Percentiles rank a stretch among this genome's conserved stretches.
Conservation (phyloP, 2,113 vertebrate genomes). For the Tinamus guttatus region DNA sequence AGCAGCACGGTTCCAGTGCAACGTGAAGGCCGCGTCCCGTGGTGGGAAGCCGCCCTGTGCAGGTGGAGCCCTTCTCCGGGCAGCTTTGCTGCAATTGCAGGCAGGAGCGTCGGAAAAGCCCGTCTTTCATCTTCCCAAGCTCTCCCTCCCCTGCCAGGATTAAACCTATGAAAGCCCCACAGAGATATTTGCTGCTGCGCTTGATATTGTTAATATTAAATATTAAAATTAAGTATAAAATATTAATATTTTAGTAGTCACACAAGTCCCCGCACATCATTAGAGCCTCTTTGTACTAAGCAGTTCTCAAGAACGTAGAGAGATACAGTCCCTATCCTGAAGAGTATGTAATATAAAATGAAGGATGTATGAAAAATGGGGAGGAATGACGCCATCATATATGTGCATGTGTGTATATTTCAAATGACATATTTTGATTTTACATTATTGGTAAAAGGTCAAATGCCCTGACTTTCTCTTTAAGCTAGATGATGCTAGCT, state of each 20-base stretch:
- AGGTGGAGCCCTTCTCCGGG: not conserved
- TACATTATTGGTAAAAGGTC: not conserved
- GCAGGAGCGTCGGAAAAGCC: not conserved
- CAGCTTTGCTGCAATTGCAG: not conserved
- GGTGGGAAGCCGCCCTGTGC: not conserved
- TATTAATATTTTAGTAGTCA: conserved; percentile 55
- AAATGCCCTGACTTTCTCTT: not conserved
- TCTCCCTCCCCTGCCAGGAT: not conserved
- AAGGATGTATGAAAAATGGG: not conserved
- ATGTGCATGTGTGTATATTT: not conserved
- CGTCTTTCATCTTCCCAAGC: not conserved
- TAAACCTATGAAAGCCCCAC: conserved; percentile 3
- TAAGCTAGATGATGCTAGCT: not conserved
- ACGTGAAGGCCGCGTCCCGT: not conserved
- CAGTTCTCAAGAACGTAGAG: not conserved
- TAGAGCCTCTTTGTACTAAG: not conserved
- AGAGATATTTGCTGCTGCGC: conserved; percentile 28
- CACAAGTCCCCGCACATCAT: not conserved
- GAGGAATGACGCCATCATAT: not conserved
- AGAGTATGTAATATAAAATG: not conserved
- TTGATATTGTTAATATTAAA: conserved; percentile 61
- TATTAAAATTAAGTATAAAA: conserved; percentile 59
- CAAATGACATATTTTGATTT: not conserved
- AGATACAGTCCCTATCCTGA: not conserved
- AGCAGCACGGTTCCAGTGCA: not conserved